These are phyloP conservation scores for Auanema freiburgensis DNA, from an alignment of 2,888 invertebrate species.

Conservation along the genomic window DNA sequence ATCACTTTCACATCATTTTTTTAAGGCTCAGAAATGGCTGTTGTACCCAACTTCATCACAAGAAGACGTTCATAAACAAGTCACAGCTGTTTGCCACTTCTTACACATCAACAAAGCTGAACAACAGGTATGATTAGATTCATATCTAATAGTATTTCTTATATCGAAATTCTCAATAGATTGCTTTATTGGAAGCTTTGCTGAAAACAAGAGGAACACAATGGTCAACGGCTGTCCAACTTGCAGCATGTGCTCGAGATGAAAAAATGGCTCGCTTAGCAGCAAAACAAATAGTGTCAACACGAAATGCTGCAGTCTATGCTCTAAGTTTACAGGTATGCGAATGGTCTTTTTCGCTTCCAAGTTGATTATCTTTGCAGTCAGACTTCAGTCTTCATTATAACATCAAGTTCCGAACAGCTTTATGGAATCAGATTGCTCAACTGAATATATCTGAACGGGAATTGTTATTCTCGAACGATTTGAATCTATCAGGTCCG, in stretches of 20 bases:
- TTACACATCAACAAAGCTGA: slow-evolving; percentile 37
- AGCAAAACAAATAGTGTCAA: slow-evolving; percentile 49
- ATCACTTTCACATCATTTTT: not conserved
- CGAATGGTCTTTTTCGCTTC: not conserved
- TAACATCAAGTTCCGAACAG: slow-evolving; percentile 38
- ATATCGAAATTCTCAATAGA: no score
- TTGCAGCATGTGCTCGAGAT: slow-evolving; percentile 57
- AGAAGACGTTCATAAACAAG: slow-evolving; percentile 58
- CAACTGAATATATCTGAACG: slow-evolving; percentile 49
- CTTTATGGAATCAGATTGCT: slow-evolving; percentile 38
- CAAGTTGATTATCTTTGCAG: slow-evolving; percentile 18
- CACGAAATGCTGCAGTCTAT: slow-evolving; percentile 58
- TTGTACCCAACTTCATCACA: slow-evolving; percentile 48
- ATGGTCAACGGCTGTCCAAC: slow-evolving; percentile 54
- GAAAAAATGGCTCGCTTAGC: slow-evolving; percentile 46
- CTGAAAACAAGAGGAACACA: slow-evolving; percentile 32
- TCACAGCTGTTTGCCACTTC: slow-evolving; percentile 59
- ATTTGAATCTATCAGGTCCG: slow-evolving; percentile 28
- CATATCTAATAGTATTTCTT: not conserved
- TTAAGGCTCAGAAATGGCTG: slow-evolving; percentile 50
- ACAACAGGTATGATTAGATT: slow-evolving; percentile 19
- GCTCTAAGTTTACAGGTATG: slow-evolving; percentile 53
- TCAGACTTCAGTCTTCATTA: slow-evolving; percentile 48
- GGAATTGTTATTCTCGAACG: slow-evolving; percentile 55
- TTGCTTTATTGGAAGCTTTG: slow-evolving; percentile 42